phyloP scores from a whole-genome alignment of 2,113 vertebrate species.

The Psammodynastes pulverulentus region DNA sequence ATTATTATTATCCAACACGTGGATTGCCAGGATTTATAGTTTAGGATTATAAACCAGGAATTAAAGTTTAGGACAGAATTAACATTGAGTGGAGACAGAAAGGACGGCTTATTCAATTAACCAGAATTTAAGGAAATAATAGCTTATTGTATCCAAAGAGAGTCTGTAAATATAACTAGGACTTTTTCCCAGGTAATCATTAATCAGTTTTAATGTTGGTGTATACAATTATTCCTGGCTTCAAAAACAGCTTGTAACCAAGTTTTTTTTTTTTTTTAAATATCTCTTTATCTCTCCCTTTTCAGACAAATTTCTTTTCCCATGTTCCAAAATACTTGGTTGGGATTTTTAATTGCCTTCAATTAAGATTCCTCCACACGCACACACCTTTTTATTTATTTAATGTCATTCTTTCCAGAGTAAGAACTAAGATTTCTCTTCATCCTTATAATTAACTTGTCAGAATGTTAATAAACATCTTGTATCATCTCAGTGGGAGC shows the following conservation, averaged over 20 bases:
- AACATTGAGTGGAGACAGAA: background rate
- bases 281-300: background rate
- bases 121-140: background rate
- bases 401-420: constrained; percentile 10
- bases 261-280: background rate
- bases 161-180: background rate
- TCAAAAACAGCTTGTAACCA: background rate
- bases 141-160: background rate
- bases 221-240: background rate
- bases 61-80: background rate
- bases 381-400: constrained; percentile 8
- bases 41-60: background rate
- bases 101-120: background rate
- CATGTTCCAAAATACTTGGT: background rate
- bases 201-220: background rate
- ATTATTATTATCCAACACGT: background rate
- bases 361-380: constrained; percentile 1
- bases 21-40: background rate
- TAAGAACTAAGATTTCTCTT: background rate
- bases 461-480: constrained; percentile 23
- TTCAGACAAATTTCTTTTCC: background rate
- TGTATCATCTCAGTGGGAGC: constrained; percentile 26
- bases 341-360: constrained; percentile 6
- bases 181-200: background rate
- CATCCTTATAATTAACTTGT: constrained; percentile 36